Base-by-base conservation (phyloP, 2,888 invertebrate species). In the Alcis repandata region DNA sequence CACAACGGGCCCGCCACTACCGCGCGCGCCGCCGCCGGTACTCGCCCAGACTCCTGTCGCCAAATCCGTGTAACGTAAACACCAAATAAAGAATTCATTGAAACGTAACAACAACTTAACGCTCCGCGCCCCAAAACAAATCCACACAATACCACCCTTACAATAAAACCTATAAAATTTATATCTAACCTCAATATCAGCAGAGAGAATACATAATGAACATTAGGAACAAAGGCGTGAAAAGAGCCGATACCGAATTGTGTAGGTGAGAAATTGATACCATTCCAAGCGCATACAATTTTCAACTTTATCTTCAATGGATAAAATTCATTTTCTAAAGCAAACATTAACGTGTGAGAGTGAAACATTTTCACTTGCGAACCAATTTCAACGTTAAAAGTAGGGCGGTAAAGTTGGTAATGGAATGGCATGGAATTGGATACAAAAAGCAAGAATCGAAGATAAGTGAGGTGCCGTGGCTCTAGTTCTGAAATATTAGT, bases 191-290 rank as follows among this genome's bases (percentile, higher is more conserved):
- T 80, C 88, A 80, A 89, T 88, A 89, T 86, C 87, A 86, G 86
- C 84, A 85, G 84, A 89, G 86, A 83, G 90, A 91, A 91, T 90
- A 89, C 88, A 84, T 90, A 91, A 91, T 91, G 90, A 90, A 89
- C 89, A 91, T 91, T 90, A 90, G 85, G 87, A 90, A 89, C 89
- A 89, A 90, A 89, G 85, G 85, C 86, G 86, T 80, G 88, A 88
- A 89, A 89, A 88, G 86, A 87, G 83, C 87, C 87, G 86, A 89
- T 87, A 86, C 85, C 80, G 82, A 86, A 85, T 80, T 83, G 84
- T 86, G 84, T 84, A 87, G 88, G 87, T 87, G 87, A 78, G 88
- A 88, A 88, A 86, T 87, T 84, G 86, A 84, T 83, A 78, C 76
- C 70, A 68, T 67, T 65, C 22, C 2, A 1, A 27, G 43, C 71